Evolutionary conservation across 2,113 vertebrate species (phyloP).

Genomic region (Procavia capensis): DNA sequence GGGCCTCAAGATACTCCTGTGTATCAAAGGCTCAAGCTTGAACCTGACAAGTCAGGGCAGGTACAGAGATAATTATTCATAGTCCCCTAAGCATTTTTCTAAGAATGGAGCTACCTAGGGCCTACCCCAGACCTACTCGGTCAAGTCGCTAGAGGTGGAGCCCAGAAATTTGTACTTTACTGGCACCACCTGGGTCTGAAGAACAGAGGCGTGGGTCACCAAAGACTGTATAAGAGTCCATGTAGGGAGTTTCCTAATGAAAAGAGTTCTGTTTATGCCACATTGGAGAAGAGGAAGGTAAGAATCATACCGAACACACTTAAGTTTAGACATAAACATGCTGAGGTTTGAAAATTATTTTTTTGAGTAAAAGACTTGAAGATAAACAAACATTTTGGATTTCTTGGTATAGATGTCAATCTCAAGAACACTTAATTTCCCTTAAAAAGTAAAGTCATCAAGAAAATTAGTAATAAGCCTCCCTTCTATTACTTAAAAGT

Average conservation of each 20-base stretch:
- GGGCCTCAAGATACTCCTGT: not conserved
- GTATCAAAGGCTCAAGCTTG: not conserved
- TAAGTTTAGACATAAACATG: conserved; percentile 3
- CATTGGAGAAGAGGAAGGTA: not conserved
- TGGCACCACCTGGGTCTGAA: not conserved
- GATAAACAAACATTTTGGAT: conserved; percentile 57
- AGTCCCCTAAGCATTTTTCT: not conserved
- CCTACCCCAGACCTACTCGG: not conserved
- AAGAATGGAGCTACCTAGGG: not conserved
- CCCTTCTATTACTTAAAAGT: not conserved
- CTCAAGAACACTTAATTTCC: not conserved
- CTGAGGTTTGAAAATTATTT: not conserved
- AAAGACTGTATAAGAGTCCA: not conserved
- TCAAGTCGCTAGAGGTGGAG: not conserved
- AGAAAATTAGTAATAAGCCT: conserved; percentile 26
- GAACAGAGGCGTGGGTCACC: not conserved
- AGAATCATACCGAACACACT: conserved; percentile 38
- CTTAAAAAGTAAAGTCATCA: not conserved
- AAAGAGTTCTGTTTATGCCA: not conserved
- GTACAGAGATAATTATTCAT: not conserved
- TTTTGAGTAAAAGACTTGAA: conserved; percentile 58
- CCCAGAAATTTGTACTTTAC: not conserved
- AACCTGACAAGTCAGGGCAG: not conserved
- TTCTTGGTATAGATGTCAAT: conserved; percentile 22
- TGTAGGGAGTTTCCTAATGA: conserved; percentile 48